These are phyloP conservation scores for Octopus bimaculoides DNA, from an alignment of 1,140 invertebrate genomes.

Conservation along the genomic window DNA sequence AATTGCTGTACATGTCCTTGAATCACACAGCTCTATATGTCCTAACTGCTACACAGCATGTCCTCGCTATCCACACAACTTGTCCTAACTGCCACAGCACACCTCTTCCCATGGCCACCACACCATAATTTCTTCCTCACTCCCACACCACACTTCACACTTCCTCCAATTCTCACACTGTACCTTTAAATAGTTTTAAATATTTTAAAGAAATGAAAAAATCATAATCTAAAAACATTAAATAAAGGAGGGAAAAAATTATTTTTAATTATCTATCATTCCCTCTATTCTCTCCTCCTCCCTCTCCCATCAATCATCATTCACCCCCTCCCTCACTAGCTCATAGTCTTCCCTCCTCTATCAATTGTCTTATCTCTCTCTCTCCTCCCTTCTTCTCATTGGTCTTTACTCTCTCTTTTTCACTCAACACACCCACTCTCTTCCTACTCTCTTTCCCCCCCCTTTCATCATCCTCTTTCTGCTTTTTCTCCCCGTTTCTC, in stretches of 20 bases:
- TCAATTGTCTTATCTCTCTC: neutral
- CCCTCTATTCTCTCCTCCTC: neutral
- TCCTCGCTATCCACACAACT: no score
- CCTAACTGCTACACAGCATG: no score
- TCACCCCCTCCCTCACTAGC: neutral
- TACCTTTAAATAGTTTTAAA: neutral
- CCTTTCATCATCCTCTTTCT: neutral
- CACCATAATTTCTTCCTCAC: no score
- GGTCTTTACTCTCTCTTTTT: neutral
- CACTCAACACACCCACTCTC: neutral
- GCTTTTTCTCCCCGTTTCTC: neutral
- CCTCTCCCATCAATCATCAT: neutral
- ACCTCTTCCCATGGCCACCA: no score
- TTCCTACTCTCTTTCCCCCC: neutral
- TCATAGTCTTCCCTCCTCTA: neutral
- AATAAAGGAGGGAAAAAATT: neutral
- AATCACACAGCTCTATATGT: no score
- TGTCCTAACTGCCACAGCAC: no score
- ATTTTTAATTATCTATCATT: neutral
- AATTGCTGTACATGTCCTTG: no score
- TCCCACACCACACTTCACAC: no score
- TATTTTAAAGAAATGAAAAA: neutral
- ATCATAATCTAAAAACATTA: neutral
- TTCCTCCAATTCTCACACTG: neutral
- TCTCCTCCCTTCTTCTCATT: neutral